phyloP scores from a whole-genome alignment of 2,113 vertebrate genomes.

The Poeciliopsis turrubarensis region DNA sequence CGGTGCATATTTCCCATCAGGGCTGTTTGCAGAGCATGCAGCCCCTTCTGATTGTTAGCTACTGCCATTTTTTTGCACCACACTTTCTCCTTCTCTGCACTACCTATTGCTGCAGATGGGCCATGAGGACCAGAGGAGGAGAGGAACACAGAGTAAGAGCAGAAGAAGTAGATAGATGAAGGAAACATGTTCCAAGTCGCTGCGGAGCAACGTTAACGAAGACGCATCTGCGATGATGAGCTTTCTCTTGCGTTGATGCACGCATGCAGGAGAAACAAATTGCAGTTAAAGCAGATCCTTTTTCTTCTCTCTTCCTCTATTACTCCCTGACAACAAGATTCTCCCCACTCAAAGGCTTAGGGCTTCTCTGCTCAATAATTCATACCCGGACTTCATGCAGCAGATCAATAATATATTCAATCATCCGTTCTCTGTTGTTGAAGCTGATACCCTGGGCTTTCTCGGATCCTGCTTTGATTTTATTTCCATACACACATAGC shows the following conservation, averaged over 20 bases:
- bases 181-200: constrained; percentile 32
- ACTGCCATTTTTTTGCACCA: constrained; percentile 73
- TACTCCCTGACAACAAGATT: constrained; percentile 42
- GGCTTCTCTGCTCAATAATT: constrained; percentile 69
- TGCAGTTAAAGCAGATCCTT: constrained; percentile 20
- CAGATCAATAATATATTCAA: constrained; percentile 73
- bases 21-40: constrained; percentile 69
- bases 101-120: constrained; percentile 69
- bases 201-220: constrained; percentile 31
- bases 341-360: constrained; percentile 37
- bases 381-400: constrained; percentile 61
- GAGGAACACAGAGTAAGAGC: background rate
- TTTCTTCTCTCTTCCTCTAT: constrained; percentile 18
- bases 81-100: constrained; percentile 65
- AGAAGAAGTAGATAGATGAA: background rate
- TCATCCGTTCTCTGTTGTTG: constrained; percentile 50
- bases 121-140: constrained; percentile 33
- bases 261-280: constrained; percentile 41
- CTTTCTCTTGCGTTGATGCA: constrained; percentile 27
- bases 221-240: constrained; percentile 32
- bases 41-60: constrained; percentile 76
- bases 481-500: constrained; percentile 8
- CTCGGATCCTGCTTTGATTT: constrained; percentile 27
- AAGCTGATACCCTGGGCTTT: constrained; percentile 40
- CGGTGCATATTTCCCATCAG: constrained; percentile 71